These are phyloP conservation scores for Caenorhabditis japonica DNA, from an alignment of 2,888 invertebrate species.

Conservation along the genomic window DNA sequence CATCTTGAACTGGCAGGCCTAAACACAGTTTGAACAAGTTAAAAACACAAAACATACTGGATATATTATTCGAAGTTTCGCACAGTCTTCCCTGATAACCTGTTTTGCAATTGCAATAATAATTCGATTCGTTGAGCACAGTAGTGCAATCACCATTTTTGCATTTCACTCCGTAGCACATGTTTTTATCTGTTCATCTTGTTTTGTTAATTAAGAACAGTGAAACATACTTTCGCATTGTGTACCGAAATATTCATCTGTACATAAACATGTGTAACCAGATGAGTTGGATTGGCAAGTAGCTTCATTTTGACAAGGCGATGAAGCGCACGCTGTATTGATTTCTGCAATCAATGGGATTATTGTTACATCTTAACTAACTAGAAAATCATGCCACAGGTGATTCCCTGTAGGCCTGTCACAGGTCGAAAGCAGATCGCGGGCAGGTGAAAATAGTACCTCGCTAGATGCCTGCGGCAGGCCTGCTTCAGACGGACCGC, in stretches of 20 bases:
- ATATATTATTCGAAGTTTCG: constrained; percentile 4
- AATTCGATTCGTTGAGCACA: constrained; percentile 19
- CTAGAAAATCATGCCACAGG: too few relatives aligned
- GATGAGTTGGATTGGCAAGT: constrained; percentile 15
- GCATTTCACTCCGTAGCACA: constrained; percentile 21
- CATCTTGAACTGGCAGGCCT: constrained; percentile 9
- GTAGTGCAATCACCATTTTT: constrained; percentile 23
- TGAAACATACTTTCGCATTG: constrained; percentile 48
- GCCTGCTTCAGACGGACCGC: too few relatives aligned
- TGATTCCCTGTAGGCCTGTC: too few relatives aligned
- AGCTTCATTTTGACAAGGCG: constrained; percentile 30
- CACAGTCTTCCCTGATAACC: constrained; percentile 24
- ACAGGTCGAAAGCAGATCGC: too few relatives aligned
- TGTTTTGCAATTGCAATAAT: constrained; percentile 15
- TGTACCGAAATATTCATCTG: constrained; percentile 16
- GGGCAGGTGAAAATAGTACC: too few relatives aligned
- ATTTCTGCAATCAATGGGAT: constrained; percentile 8
- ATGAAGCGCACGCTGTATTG: constrained; percentile 14
- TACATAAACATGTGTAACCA: constrained; percentile 34
- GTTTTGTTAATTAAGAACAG: too few relatives aligned
- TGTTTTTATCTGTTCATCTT: constrained; percentile 9
- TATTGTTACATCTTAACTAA: too few relatives aligned
- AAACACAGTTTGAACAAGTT: constrained; percentile 1
- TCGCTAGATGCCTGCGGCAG: too few relatives aligned
- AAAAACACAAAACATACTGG: constrained; percentile 3